Conservation (phyloP, 2,888 invertebrate genomes). For the Spisula subtruncata region DNA sequence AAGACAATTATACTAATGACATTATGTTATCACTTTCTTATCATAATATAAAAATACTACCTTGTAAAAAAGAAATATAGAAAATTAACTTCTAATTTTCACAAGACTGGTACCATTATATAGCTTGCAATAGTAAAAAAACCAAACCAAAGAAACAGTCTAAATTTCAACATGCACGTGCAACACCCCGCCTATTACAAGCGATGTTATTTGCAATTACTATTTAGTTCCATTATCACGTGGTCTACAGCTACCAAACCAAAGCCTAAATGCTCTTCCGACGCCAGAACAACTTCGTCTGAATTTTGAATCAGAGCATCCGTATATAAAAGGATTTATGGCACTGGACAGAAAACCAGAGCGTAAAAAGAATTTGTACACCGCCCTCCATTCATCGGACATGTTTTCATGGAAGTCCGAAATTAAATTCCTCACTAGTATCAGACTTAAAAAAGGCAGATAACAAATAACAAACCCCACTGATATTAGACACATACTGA, state of each 20-base stretch:
- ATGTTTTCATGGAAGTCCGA: slow-evolving; percentile 61
- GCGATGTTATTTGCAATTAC: no score
- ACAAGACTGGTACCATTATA: no score
- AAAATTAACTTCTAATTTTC: no score
- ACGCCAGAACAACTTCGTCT: slow-evolving; percentile 54
- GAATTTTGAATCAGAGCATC: slow-evolving; percentile 72
- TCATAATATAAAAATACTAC: no score
- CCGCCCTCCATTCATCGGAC: slow-evolving; percentile 50
- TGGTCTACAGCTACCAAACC: neutral
- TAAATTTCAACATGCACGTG: no score
- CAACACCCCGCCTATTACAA: no score
- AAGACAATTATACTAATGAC: no score
- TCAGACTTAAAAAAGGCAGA: slow-evolving; percentile 66
- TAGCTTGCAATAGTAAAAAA: no score
- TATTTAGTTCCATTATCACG: neutral
- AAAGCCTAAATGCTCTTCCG: neutral
- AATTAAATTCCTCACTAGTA: slow-evolving; percentile 54
- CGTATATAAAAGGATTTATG: slow-evolving; percentile 78
- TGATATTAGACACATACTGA: slow-evolving; percentile 73
- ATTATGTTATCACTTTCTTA: no score
- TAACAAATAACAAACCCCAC: slow-evolving; percentile 70
- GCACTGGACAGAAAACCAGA: slow-evolving; percentile 74
- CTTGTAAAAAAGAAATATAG: no score
- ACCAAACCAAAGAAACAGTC: no score
- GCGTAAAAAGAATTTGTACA: slow-evolving; percentile 72